Evolutionary conservation across 2,797 vertebrate species (phyloP).

Genomic region (Anas capensis): DNA sequence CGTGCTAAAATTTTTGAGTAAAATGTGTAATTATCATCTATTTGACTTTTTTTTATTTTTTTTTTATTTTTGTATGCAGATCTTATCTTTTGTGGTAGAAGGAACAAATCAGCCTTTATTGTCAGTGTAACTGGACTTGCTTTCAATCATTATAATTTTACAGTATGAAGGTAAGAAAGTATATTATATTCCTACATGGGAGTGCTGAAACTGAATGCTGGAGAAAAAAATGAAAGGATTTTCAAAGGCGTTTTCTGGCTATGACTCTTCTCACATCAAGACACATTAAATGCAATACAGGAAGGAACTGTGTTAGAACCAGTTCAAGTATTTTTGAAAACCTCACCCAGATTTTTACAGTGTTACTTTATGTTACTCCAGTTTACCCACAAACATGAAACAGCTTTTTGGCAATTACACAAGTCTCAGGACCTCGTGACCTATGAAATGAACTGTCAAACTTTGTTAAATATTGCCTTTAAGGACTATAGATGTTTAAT

Average conservation of each 20-base stretch:
- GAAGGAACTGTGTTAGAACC: neutral
- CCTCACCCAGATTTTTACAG: neutral
- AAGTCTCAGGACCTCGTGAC: neutral
- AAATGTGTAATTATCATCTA: neutral
- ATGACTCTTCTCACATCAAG: neutral
- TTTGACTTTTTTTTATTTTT: neutral
- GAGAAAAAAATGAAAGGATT: neutral
- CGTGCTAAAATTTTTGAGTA: neutral
- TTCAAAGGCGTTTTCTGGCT: neutral
- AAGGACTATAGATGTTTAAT: neutral
- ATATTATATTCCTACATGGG: neutral
- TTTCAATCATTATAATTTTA: neutral
- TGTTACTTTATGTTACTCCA: neutral
- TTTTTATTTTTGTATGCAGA: neutral
- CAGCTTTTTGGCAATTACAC: neutral
- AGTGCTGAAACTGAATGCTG: neutral
- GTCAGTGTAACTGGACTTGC: neutral
- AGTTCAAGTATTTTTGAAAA: neutral
- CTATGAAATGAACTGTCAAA: neutral
- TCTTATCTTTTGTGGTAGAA: neutral
- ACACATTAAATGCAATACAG: neutral
- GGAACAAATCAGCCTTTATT: neutral
- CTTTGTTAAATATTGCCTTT: neutral
- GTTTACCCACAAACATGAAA: neutral
- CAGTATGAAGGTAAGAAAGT: neutral